Conservation (phyloP, 2,797 vertebrate genomes). For the Lagothrix lagotricha region DNA sequence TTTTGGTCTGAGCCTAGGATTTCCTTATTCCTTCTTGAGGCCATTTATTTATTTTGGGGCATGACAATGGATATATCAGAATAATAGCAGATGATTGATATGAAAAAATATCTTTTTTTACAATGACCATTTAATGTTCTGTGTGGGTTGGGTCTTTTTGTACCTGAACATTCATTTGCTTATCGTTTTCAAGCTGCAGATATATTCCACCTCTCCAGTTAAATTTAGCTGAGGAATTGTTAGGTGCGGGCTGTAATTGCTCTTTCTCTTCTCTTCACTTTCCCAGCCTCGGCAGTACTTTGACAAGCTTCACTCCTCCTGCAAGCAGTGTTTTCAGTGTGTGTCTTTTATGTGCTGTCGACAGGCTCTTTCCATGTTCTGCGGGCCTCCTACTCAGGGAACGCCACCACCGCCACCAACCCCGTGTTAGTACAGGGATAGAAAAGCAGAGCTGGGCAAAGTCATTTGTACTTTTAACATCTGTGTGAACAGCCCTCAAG, state of each 20-base stretch:
- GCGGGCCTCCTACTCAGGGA: constrained; percentile 59
- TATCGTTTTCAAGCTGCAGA: constrained; percentile 67
- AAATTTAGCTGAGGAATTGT: constrained; percentile 79
- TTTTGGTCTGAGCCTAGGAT: constrained; percentile 31
- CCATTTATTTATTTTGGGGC: constrained; percentile 58
- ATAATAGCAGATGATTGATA: constrained; percentile 54
- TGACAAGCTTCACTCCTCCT: constrained; percentile 80
- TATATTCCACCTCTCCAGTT: constrained; percentile 77
- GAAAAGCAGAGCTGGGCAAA: neutral
- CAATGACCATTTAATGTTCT: constrained; percentile 68
- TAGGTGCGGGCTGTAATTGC: constrained; percentile 74
- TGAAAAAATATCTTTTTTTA: constrained; percentile 33
- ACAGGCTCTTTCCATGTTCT: constrained; percentile 66
- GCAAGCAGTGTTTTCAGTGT: constrained; percentile 70
- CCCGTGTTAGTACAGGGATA: neutral
- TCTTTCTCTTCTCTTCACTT: constrained; percentile 66
- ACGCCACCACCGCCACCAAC: neutral
- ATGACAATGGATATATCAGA: constrained; percentile 21
- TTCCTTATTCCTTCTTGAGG: constrained; percentile 30
- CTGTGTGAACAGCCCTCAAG: neutral
- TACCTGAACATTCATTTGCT: constrained; percentile 68
- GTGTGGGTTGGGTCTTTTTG: constrained; percentile 67
- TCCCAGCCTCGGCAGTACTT: constrained; percentile 75
- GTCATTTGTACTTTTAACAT: neutral
- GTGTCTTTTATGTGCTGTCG: constrained; percentile 67